Conservation (phyloP, 2,113 vertebrate species). For the Atrichornis clamosus region DNA sequence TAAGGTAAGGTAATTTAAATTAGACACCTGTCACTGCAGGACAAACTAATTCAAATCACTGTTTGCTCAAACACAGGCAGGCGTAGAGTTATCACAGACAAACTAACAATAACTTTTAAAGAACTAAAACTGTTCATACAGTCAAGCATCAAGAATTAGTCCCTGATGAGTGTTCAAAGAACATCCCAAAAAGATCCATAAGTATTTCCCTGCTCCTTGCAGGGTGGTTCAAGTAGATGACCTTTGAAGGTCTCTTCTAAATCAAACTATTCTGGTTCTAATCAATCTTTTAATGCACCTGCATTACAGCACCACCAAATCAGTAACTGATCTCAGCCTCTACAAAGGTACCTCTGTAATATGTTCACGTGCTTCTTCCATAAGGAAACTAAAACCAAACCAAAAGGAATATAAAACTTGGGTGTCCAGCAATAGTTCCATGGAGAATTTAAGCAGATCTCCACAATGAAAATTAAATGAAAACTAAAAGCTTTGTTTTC, state of each 20-base stretch:
- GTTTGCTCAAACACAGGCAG: background rate
- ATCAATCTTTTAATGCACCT: background rate
- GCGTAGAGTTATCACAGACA: background rate
- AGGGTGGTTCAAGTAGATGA: background rate
- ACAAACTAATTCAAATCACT: background rate
- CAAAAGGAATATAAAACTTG: background rate
- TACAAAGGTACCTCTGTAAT: background rate
- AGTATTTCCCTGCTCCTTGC: background rate
- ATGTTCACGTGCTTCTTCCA: background rate
- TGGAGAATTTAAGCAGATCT: background rate
- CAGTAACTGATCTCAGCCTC: background rate
- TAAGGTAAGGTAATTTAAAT: background rate
- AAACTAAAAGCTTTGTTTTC: background rate
- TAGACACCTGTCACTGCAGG: background rate
- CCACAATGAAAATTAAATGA: background rate
- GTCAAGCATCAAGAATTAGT: background rate
- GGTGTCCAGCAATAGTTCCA: background rate
- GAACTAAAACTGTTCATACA: background rate
- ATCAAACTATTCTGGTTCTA: background rate
- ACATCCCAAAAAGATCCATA: background rate
- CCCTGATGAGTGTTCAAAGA: background rate
- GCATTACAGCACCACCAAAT: background rate
- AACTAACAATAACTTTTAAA: background rate
- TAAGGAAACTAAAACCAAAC: background rate
- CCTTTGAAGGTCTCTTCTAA: background rate